These are phyloP conservation scores for Polymixis lichenea DNA, from an alignment of 2,888 invertebrate species.

Conservation along the genomic window DNA sequence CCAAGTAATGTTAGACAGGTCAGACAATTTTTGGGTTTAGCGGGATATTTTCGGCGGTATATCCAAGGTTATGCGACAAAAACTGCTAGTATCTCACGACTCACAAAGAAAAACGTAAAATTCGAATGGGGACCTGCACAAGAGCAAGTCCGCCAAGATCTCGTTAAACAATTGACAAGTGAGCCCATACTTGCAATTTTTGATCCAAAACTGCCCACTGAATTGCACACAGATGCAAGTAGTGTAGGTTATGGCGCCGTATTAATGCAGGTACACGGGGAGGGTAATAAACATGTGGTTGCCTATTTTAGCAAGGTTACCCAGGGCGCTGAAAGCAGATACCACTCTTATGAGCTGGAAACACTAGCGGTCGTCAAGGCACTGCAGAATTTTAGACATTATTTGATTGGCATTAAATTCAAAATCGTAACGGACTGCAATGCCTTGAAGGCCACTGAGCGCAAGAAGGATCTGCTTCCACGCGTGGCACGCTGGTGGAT, in stretches of 20 bases:
- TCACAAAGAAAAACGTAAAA: constrained; percentile 27
- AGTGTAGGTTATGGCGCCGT: no score
- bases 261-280: no score
- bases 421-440: constrained; percentile 25
- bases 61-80: constrained; percentile 42
- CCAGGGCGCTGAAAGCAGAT: no score
- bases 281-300: no score
- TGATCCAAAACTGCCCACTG: no score
- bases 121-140: constrained; percentile 30
- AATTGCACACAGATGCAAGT: no score
- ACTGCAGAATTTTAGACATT: constrained; percentile 59
- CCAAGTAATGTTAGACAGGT: constrained; percentile 9
- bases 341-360: no score
- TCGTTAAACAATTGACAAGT: constrained; percentile 16
- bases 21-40: constrained; percentile 19
- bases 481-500: constrained; percentile 60
- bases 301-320: no score
- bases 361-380: constrained; percentile 42
- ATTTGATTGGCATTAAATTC: constrained; percentile 41
- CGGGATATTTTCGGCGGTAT: constrained; percentile 24
- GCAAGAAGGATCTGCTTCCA: constrained; percentile 52
- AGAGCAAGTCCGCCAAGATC: neutral
- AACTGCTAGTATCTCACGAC: constrained; percentile 23
- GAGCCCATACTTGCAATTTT: no score
- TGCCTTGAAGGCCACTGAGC: constrained; percentile 34